Percentiles rank a stretch among this genome's conserved stretches.
These are phyloP conservation scores for Ecdyonurus torrentis DNA, from an alignment of 2,888 invertebrate genomes.

Conservation along the genomic window DNA sequence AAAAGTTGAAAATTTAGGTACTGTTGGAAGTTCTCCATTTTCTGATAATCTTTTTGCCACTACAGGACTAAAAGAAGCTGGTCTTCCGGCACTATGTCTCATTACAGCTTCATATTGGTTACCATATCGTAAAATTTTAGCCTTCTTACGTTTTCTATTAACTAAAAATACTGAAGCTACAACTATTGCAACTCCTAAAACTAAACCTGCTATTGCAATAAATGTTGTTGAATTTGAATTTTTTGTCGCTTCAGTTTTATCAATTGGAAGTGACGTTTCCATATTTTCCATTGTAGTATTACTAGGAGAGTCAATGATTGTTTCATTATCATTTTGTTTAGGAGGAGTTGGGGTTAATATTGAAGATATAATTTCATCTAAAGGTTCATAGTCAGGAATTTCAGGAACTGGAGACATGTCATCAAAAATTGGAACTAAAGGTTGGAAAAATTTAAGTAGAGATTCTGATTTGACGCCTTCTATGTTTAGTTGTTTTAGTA, in stretches of 20 bases:
- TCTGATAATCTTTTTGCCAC: conserved; percentile 1
- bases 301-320: background rate
- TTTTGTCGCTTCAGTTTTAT: background rate
- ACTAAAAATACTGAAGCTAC: background rate
- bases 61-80: background rate
- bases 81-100: background rate
- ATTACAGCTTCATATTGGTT: background rate
- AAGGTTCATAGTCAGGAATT: background rate
- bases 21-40: background rate
- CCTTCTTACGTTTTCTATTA: background rate
- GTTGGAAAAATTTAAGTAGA: background rate
- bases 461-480: background rate
- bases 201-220: background rate
- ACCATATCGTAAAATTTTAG: background rate
- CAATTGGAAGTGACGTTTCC: background rate
- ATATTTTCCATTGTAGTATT: background rate
- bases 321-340: background rate
- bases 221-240: background rate
- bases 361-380: background rate
- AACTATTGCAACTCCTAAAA: background rate
- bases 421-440: background rate
- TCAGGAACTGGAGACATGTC: background rate
- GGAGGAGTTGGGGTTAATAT: background rate
- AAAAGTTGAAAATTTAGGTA: background rate
- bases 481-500: background rate